These are phyloP conservation scores for Zaprionus obscuricornis DNA, from an alignment of 2,888 invertebrate genomes.

Conservation along the genomic window DNA sequence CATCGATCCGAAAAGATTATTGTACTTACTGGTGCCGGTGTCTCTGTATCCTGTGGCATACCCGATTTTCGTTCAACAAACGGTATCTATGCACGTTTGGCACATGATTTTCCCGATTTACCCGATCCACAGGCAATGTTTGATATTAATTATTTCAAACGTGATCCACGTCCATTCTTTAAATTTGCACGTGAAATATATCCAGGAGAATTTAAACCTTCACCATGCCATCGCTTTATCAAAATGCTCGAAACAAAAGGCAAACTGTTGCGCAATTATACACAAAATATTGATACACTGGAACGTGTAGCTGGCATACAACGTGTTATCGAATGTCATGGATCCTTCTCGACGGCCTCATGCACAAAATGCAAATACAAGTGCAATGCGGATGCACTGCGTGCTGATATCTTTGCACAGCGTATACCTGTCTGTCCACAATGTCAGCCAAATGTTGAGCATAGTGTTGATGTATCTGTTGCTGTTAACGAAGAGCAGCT, in stretches of 20 bases:
- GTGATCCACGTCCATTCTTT: slow-evolving; percentile 94
- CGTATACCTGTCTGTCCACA: slow-evolving; percentile 88
- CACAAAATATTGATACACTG: slow-evolving; percentile 96
- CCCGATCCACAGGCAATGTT: slow-evolving; percentile 95
- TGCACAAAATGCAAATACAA: slow-evolving; percentile 91
- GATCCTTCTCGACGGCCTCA: slow-evolving; percentile 94
- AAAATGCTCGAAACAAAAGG: slow-evolving; percentile 90
- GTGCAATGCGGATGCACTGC: slow-evolving; percentile 89
- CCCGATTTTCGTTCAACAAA: slow-evolving; percentile 95
- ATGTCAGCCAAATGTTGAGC: slow-evolving; percentile 83
- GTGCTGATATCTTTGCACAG: slow-evolving; percentile 89
- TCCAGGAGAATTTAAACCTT: slow-evolving; percentile 94
- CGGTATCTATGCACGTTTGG: slow-evolving; percentile 93
- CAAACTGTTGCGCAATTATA: slow-evolving; percentile 93
- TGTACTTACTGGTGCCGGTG: slow-evolving; percentile 95
- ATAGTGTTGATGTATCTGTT: slow-evolving; percentile 79
- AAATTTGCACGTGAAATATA: slow-evolving; percentile 96
- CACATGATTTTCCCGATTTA: slow-evolving; percentile 93
- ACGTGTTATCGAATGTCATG: slow-evolving; percentile 94
- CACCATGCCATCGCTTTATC: slow-evolving; percentile 94
- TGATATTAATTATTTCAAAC: slow-evolving; percentile 88
- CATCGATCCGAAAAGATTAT: slow-evolving; percentile 89
- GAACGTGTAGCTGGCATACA: slow-evolving; percentile 94
- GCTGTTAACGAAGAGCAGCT: slow-evolving; percentile 80
- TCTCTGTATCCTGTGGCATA: slow-evolving; percentile 94